Evolutionary conservation across 2,113 vertebrate species (phyloP), one percentile per base, ranked within the genome.

Genomic region (Phalacrocorax brasilianus): DNA sequence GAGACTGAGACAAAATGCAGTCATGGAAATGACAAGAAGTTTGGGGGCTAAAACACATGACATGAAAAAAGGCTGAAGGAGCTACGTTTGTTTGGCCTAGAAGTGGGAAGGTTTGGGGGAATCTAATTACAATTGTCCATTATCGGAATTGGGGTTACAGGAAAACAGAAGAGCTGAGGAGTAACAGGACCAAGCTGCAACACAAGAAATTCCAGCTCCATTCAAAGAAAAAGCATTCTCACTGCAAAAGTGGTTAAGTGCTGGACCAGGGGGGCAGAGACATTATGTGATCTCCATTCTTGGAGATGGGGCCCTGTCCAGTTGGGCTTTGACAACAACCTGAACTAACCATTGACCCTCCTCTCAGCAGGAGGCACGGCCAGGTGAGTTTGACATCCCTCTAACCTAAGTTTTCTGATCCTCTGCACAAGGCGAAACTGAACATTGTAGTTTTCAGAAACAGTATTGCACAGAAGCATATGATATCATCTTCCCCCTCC

Each of bases 401-500:
- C 14, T 52, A 72, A 82, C 11, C 5, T 50, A 52, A 62, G 35
- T 56, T 80, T 76, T 61, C 9, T 0, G 0, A 5, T 12, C 45
- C 74, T 92, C 73, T 80, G 13, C 55, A 53, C 23, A 56, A 8
- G 11, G 6, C 22, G 22, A 93, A 76, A 47, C 6, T 6, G 21
- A 82, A 61, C 32, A 21, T 8, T 15, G 11, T 44, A 11, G 16
- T 70, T 70, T 35, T 88, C 21, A 68, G 53, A 38, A 73, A 58
- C 9, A 66, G 35, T 9, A 73, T 4, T 32, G n/a, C 28, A 89
- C 55, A 76, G 35, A 49, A 85, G 49, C 44, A 32, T 8, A 80
- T 0, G 0, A 4, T 21, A 67, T 3, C 7, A 33, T 26, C 27
- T 67, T 24, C 63, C 71, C 27, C 7, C 23, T 26, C 5, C 23